Conservation (phyloP, 2,113 vertebrate species). For the Phalacrocorax brasilianus region DNA sequence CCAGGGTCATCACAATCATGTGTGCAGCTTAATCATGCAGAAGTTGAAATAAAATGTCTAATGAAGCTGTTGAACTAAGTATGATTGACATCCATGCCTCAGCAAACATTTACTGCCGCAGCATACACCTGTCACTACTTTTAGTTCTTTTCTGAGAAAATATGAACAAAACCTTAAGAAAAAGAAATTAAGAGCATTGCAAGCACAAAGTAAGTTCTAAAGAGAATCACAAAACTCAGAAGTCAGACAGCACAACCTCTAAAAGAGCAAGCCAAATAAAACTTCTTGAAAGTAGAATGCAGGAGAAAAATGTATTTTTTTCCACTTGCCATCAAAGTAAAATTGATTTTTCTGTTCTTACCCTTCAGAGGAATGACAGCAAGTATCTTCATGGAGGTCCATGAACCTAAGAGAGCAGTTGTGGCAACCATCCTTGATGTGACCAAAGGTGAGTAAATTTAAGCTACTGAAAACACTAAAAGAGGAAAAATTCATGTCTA, state of each 20-base stretch:
- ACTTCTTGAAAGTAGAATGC: not conserved
- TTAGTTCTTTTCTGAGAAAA: not conserved
- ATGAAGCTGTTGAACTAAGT: not conserved
- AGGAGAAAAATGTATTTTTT: not conserved
- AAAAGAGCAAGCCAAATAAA: not conserved
- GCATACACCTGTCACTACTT: not conserved
- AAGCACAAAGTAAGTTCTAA: not conserved
- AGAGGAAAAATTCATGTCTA: slow-evolving; percentile 29
- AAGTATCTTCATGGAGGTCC: not conserved
- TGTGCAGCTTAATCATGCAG: not conserved
- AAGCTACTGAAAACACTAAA: slow-evolving; percentile 42
- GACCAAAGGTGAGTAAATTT: slow-evolving; percentile 18
- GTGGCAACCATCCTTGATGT: not conserved
- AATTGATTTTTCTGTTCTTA: not conserved
- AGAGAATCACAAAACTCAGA: not conserved
- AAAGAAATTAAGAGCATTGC: not conserved
- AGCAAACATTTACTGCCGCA: not conserved
- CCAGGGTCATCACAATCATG: not conserved
- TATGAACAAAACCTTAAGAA: not conserved
- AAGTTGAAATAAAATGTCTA: not conserved
- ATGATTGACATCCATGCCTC: not conserved
- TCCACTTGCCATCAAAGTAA: not conserved
- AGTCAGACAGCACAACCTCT: not conserved
- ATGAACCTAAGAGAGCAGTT: not conserved
- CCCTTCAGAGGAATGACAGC: not conserved